Evolutionary conservation across 2,888 invertebrate species (phyloP).

Genomic region (Athalia cordata): DNA sequence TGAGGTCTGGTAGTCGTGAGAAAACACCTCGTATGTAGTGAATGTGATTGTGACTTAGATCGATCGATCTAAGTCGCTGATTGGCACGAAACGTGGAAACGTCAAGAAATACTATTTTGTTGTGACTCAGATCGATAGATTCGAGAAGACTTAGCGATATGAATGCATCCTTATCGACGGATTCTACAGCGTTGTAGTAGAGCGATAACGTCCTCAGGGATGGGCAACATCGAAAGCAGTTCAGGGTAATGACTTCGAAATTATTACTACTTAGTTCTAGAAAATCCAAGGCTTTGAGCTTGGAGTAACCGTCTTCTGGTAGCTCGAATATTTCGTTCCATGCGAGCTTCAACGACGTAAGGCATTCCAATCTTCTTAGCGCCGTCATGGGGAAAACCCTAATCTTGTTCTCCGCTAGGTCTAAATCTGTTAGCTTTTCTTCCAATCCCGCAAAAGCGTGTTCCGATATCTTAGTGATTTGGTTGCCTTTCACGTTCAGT

Average conservation of each 20-base stretch:
- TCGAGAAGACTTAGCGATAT: slow-evolving; percentile 83
- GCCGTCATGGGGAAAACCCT: slow-evolving; percentile 88
- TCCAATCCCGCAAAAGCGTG: slow-evolving; percentile 89
- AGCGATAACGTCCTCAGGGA: slow-evolving; percentile 86
- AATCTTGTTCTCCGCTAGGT: slow-evolving; percentile 91
- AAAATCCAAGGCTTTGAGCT: slow-evolving; percentile 83
- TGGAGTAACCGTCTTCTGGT: slow-evolving; percentile 82
- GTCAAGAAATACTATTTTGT: slow-evolving; percentile 87
- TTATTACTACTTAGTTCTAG: slow-evolving; percentile 92
- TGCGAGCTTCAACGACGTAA: slow-evolving; percentile 80
- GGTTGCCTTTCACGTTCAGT: slow-evolving; percentile 89
- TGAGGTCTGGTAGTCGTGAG: slow-evolving; percentile 84
- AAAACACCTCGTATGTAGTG: slow-evolving; percentile 90
- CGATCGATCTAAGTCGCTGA: slow-evolving; percentile 86
- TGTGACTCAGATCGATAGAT: slow-evolving; percentile 90
- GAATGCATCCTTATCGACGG: slow-evolving; percentile 87
- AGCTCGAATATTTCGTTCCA: slow-evolving; percentile 80
- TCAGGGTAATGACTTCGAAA: slow-evolving; percentile 84
- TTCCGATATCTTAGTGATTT: slow-evolving; percentile 86
- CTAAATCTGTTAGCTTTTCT: slow-evolving; percentile 85
- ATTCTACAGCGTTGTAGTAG: slow-evolving; percentile 89
- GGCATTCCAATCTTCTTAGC: slow-evolving; percentile 82
- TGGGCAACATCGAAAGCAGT: slow-evolving; percentile 88
- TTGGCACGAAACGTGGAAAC: slow-evolving; percentile 85
- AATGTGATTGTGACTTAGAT: slow-evolving; percentile 92